Base-by-base conservation (phyloP, 2,797 vertebrate species). In the Karalla daura region DNA sequence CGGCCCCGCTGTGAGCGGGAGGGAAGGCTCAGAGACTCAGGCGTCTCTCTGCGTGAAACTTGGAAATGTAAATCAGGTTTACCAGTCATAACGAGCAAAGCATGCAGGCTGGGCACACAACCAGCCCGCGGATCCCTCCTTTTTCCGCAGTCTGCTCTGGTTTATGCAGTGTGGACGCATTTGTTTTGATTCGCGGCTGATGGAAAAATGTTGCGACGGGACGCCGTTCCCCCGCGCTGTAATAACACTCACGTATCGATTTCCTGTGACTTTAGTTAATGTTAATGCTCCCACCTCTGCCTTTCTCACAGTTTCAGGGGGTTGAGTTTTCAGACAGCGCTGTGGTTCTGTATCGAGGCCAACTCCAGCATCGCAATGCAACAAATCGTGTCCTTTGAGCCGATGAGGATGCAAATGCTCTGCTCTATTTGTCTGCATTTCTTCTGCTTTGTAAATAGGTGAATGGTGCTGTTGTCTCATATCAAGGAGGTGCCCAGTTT, bases 211-310 rank as follows among this genome's bases (percentile, higher is more conserved):
- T 20, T 52, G 56, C 27, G 35, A 33, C 51, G 54, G n/a, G n/a
- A n/a, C 40, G 1, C 25, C 14, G 18, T 0, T 2, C 17, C 49
- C 6, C 55, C 63, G 61, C 23, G 12, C 62, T 55, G 70, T 37
- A 49, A 74, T 43, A 55, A 71, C 33, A 50, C 46, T 66, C 51
- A 43, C 17, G 13, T 50, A 67, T 69, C 5, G 59, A 78, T 84
- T 84, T 59, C 21, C 58, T 74, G 50, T 78, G 28, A 50, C 70
- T 56, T 58, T 25, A 46, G 44, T 51, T 65, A 30, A 45, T 65
- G 72, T 64, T 43, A 49, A 77, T 60, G 32, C 40, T 9, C n/a
- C 40, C 13, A 3, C 21, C 56, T 14, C 14, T 45, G 40, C 23
- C 7, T 50, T 60, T 56, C 32, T 32, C n/a, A n/a, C n/a, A n/a